phyloP scores from a whole-genome alignment of 23 tunicate genomes.

The Oikopleura albicans region DNA sequence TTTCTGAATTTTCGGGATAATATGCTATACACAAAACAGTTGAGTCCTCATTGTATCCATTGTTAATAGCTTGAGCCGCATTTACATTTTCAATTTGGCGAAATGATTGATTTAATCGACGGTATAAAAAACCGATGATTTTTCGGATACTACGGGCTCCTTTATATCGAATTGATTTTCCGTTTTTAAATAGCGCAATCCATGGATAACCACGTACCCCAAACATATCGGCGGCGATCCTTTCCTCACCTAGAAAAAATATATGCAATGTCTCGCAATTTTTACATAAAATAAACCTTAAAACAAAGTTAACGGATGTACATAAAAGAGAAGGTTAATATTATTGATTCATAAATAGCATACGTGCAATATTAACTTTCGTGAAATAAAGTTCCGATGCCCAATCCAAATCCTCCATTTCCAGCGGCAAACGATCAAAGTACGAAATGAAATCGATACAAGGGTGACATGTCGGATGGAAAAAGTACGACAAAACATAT shows the following conservation, averaged over 20 bases:
- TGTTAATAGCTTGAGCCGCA: neutral
- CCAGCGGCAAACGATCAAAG: too few relatives aligned
- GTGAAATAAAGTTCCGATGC: too few relatives aligned
- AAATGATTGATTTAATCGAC: neutral
- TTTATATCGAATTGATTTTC: neutral
- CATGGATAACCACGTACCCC: slow-evolving; percentile 9
- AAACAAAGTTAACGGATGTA: too few relatives aligned
- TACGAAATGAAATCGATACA: too few relatives aligned
- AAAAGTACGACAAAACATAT: too few relatives aligned
- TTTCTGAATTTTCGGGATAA: neutral
- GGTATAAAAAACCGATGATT: neutral
- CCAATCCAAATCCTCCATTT: too few relatives aligned
- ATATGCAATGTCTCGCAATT: too few relatives aligned
- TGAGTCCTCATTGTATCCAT: neutral
- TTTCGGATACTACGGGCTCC: neutral
- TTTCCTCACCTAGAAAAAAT: neutral
- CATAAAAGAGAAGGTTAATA: too few relatives aligned
- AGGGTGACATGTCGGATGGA: too few relatives aligned
- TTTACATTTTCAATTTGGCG: neutral
- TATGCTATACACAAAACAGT: neutral
- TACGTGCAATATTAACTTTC: too few relatives aligned
- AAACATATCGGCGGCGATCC: neutral
- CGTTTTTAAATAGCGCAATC: neutral
- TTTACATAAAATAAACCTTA: too few relatives aligned
- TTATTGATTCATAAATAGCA: too few relatives aligned